Evolutionary conservation across 37 sponge, comb jelly and placozoan species (phyloP).

Genomic region (Lycopodina hypogea): DNA sequence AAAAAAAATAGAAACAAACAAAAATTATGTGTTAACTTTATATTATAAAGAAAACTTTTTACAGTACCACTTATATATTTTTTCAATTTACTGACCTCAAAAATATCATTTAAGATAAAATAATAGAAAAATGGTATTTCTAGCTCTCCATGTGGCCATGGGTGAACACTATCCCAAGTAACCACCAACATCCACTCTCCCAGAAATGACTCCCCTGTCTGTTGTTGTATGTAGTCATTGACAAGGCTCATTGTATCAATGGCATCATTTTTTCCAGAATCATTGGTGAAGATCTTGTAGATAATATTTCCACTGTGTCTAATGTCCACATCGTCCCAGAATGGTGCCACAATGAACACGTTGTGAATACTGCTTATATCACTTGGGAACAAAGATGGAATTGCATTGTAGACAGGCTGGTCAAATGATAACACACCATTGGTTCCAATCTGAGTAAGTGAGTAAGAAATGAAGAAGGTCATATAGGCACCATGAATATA

Average conservation of each 20-base stretch:
- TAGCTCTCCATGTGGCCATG: slow-evolving; percentile 53
- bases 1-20: too few species aligned
- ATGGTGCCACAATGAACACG: slow-evolving; percentile 50
- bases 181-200: slow-evolving; percentile 58
- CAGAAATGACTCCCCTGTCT: slow-evolving; percentile 10
- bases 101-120: background rate
- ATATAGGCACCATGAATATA: background rate
- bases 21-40: too few species aligned
- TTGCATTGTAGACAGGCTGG: slow-evolving; percentile 10
- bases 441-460: slow-evolving; percentile 39
- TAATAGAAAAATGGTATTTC: background rate
- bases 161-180: slow-evolving; percentile 49
- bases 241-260: slow-evolving; percentile 14
- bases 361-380: background rate
- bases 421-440: slow-evolving; percentile 50
- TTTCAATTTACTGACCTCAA: background rate
- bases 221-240: slow-evolving; percentile 14
- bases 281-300: slow-evolving; percentile 24
- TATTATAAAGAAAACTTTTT: too few species aligned
- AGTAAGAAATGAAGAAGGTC: background rate
- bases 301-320: slow-evolving; percentile 32
- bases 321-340: slow-evolving; percentile 63
- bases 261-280: background rate
- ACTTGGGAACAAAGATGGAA: slow-evolving; percentile 6
- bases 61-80: too few species aligned